Evolutionary conservation across 2,113 vertebrate genomes (phyloP), one percentile per base, ranked within the genome.

Genomic region (Aspiorhynchus laticeps): DNA sequence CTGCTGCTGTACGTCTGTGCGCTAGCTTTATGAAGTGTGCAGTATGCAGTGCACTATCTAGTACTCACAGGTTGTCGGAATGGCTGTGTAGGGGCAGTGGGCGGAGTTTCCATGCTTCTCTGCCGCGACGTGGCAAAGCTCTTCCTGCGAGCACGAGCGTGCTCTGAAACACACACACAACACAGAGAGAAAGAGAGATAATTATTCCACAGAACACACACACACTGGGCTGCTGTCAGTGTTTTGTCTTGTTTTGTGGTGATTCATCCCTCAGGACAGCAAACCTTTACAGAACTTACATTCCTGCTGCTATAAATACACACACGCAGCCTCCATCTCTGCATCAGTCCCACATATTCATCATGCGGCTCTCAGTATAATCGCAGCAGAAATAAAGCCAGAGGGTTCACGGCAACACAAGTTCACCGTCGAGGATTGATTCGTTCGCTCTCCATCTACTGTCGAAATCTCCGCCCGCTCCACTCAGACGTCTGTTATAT

Each of bases 71-170:
- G 95, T 91, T 97, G 96, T 93, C 97, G 95, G 94, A 97, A 98
- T 93, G 95, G 93, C 91, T 95, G 95, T 11, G 95, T 93, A 80
- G 96, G 95, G 46, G 96, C 95, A 61, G 96, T 95, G 38, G 96
- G 96, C 90, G 96, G 96, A 61, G 96, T 96, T 90, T 98, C 97
- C 97, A 98, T 98, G 94, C 97, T 98, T 92, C 95, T 96, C 94
- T 97, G 96, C 93, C 96, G 97, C 88, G 94, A 96, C 92, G 96
- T 96, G 90, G 97, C 97, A 94, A 97, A 96, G 91, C 96, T 97
- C 95, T 97, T 97, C 95, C 97, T 95, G 92, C 96, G 95, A 88
- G 96, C 94, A 91, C 95, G 94, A 91, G 95, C 96, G 94, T 96
- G 95, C 93, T 97, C 96, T 95, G 67, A 36, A 41, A 71, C 69